Conservation (phyloP, 2,888 invertebrate genomes). For the Geophilus truncorum region DNA sequence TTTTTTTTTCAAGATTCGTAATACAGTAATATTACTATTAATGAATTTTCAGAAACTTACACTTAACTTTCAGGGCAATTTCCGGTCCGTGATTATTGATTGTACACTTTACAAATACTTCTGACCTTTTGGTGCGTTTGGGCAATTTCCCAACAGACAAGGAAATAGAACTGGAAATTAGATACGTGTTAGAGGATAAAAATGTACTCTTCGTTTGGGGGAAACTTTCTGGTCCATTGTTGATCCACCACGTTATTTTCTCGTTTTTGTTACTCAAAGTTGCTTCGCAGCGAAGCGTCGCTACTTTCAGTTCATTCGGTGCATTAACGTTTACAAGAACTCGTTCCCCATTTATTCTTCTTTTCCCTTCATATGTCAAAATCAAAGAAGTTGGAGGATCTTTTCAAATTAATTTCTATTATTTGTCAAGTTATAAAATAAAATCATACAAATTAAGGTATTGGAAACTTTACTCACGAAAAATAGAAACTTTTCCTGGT, state of each 20-base stretch:
- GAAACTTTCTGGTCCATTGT: neutral
- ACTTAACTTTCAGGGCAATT: neutral
- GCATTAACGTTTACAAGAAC: neutral
- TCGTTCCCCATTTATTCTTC: neutral
- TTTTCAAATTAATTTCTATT: neutral
- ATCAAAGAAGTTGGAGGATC: neutral
- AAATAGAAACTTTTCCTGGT: neutral
- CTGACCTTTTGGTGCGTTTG: neutral
- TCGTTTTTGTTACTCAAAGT: neutral
- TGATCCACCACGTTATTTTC: constrained; percentile 13
- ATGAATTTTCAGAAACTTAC: neutral
- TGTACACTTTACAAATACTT: neutral
- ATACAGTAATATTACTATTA: too few relatives aligned
- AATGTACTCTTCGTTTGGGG: neutral
- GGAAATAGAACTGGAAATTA: neutral
- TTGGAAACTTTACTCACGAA: neutral
- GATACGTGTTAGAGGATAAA: neutral
- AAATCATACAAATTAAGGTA: neutral
- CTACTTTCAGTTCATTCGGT: neutral
- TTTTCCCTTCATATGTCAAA: neutral
- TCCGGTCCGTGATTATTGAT: neutral
- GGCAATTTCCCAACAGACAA: neutral
- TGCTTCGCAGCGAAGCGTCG: neutral
- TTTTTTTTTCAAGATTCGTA: too few relatives aligned
- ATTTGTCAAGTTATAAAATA: neutral